A percentile compares a stretch with the other conserved stretches of the same genome.
Conservation (phyloP, 2,113 vertebrate genomes). For the Cottus gobio region DNA sequence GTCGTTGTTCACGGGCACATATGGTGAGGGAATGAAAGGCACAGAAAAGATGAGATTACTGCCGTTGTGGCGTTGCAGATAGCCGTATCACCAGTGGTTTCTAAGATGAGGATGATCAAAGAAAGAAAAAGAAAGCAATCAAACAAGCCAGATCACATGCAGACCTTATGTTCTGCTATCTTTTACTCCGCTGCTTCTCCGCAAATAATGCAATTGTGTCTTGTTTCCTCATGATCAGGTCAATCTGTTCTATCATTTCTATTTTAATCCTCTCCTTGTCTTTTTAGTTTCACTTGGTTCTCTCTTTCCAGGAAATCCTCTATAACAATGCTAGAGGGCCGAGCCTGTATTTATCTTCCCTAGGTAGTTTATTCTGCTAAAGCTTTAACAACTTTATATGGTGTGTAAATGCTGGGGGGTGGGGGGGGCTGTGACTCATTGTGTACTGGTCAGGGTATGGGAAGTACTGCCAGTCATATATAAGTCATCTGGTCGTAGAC, state of each 20-base stretch:
- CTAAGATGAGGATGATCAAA: conserved; percentile 13
- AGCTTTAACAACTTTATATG: neutral
- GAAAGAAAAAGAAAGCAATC: neutral
- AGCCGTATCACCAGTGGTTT: neutral
- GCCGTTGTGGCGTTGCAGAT: neutral
- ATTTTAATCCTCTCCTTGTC: conserved; percentile 1
- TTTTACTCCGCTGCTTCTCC: neutral
- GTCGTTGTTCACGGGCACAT: conserved; percentile 56
- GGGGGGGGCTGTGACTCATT: conserved; percentile 32
- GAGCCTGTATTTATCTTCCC: conserved; percentile 4
- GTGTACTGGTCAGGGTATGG: conserved; percentile 22
- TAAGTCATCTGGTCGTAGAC: conserved; percentile 47
- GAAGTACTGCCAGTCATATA: conserved; percentile 44
- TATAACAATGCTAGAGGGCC: neutral
- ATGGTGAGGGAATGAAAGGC: conserved; percentile 34
- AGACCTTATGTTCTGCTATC: neutral
- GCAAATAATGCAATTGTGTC: neutral
- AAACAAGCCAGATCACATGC: conserved; percentile 8
- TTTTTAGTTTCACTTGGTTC: conserved; percentile 12
- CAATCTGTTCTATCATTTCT: conserved; percentile 12
- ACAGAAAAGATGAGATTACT: conserved; percentile 22
- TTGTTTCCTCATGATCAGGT: neutral
- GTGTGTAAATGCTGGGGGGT: conserved; percentile 15
- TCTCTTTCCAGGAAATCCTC: conserved; percentile 15
- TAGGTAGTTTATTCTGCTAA: no score